A percentile compares a stretch with the other conserved stretches of the same genome.
Evolutionary conservation across 2,797 vertebrate genomes (phyloP).

Genomic region (Hapalemur alaotrensis): DNA sequence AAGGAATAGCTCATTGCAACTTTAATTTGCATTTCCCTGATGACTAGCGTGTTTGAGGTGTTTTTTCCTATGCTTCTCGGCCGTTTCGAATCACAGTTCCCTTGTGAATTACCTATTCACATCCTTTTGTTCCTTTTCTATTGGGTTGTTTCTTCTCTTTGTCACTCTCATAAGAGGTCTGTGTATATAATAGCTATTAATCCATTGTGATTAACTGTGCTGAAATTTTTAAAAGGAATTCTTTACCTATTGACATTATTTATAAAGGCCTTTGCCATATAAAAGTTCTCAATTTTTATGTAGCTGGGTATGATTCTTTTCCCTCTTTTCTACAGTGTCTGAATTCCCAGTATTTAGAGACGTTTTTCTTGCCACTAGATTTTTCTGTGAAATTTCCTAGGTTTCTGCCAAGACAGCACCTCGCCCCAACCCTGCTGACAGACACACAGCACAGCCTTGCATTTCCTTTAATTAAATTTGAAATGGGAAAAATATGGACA

Average conservation of each 20-base stretch:
- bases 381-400: background rate
- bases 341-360: background rate
- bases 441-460: background rate
- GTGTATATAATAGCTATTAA: rapidly evolving
- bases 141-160: background rate
- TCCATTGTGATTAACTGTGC: background rate
- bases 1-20: background rate
- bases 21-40: background rate
- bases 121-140: background rate
- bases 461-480: slow-evolving; percentile 30
- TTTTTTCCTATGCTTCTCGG: rapidly evolving
- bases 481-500: background rate
- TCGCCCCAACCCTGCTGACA: background rate
- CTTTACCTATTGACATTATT: background rate
- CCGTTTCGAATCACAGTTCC: background rate
- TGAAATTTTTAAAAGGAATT: background rate
- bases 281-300: background rate
- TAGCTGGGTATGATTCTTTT: background rate
- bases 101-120: background rate
- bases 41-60: background rate
- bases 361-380: rapidly evolving
- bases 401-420: background rate
- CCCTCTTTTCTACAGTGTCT: background rate
- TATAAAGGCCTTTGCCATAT: background rate
- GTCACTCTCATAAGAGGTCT: background rate